Conservation (phyloP, 2,888 invertebrate species). For the Drosophila cognata region DNA sequence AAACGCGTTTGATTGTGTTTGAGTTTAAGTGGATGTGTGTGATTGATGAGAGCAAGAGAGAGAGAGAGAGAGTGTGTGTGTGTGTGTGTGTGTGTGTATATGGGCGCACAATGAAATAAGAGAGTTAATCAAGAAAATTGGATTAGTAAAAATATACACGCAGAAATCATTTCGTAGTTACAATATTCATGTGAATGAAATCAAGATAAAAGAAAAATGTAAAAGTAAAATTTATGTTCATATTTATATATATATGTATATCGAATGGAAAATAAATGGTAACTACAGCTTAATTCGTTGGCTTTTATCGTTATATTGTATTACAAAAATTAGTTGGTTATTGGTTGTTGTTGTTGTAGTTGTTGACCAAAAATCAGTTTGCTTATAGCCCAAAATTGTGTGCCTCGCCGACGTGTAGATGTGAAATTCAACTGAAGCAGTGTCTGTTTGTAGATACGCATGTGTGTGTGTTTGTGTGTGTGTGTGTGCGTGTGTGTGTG, state of each 20-base stretch:
- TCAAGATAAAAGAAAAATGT: slow-evolving; percentile 27
- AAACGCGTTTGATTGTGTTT: slow-evolving; percentile 57
- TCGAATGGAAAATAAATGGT: slow-evolving; percentile 45
- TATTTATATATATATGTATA: slow-evolving; percentile 6
- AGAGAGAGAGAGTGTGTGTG: slow-evolving; percentile 9
- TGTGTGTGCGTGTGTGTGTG: slow-evolving; percentile 37
- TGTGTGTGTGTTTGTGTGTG: slow-evolving; percentile 29
- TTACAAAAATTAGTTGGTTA: slow-evolving; percentile 39
- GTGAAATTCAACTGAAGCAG: slow-evolving; percentile 42
- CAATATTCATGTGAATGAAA: slow-evolving; percentile 51
- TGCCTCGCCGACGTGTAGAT: slow-evolving; percentile 53
- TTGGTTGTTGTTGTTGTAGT: slow-evolving; percentile 19
- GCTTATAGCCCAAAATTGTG: slow-evolving; percentile 45
- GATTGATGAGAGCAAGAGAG: slow-evolving; percentile 20
- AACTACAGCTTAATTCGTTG: slow-evolving; percentile 49
- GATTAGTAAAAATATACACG: slow-evolving; percentile 75
- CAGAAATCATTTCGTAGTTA: slow-evolving; percentile 44
- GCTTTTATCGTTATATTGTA: slow-evolving; percentile 46
- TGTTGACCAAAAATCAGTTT: slow-evolving; percentile 50
- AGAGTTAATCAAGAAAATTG: slow-evolving; percentile 77
- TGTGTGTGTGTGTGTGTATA: slow-evolving; percentile 15
- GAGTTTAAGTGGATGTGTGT: slow-evolving; percentile 14
- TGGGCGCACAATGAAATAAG: slow-evolving; percentile 73
- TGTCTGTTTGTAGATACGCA: slow-evolving; percentile 16
- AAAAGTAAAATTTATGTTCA: slow-evolving; percentile 24